phyloP scores from a whole-genome alignment of 2,113 vertebrate genomes.

The Tapirus terrestris region DNA sequence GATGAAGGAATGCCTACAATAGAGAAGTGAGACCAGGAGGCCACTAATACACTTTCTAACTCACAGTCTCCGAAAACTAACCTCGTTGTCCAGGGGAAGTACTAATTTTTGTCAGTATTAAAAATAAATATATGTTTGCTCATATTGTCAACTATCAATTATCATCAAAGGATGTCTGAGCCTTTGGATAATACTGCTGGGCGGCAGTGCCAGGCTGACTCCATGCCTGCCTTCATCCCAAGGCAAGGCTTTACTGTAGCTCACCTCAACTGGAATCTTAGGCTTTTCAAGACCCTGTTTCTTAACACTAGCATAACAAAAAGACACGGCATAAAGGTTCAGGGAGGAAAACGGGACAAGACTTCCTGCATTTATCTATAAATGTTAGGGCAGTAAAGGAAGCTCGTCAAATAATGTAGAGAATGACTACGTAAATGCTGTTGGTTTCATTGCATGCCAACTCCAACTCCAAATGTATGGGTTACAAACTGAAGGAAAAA shows the following conservation, averaged over 20 bases:
- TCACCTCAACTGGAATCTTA: background rate
- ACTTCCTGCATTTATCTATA: constrained; percentile 34
- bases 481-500: background rate
- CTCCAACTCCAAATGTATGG: background rate
- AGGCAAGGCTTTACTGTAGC: background rate
- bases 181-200: background rate
- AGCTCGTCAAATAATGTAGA: background rate
- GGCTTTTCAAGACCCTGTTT: background rate
- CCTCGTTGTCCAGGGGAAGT: background rate
- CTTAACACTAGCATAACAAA: constrained; percentile 3
- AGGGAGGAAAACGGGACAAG: background rate
- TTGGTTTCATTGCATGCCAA: background rate
- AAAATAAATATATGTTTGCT: background rate
- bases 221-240: background rate
- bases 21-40: background rate
- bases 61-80: background rate
- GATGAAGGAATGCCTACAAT: background rate
- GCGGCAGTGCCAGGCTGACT: background rate
- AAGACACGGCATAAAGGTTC: background rate
- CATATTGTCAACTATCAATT: background rate
- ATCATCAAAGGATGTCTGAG: background rate
- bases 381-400: background rate
- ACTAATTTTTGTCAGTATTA: background rate
- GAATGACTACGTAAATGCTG: background rate
- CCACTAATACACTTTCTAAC: background rate